Evolutionary conservation across 2,797 vertebrate species (phyloP).

Genomic region (Hippopotamyrus pictus): DNA sequence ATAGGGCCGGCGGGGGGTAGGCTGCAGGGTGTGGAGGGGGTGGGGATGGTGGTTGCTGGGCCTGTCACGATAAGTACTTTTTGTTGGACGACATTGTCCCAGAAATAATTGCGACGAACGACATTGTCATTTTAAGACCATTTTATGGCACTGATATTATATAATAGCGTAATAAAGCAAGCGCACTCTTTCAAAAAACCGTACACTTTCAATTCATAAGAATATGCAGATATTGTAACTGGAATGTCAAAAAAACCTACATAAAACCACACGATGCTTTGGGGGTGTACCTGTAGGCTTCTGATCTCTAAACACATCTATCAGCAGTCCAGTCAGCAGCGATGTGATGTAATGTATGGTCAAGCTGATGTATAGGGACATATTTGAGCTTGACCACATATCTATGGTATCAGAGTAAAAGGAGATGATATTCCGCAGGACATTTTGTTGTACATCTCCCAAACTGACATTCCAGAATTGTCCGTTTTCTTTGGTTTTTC

Average conservation of each 20-base stretch:
- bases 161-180: background rate
- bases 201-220: background rate
- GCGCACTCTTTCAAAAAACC: background rate
- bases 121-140: background rate
- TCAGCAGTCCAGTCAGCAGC: background rate
- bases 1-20: background rate
- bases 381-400: background rate
- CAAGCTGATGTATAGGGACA: background rate
- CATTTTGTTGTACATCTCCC: background rate
- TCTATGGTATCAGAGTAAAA: background rate
- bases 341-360: background rate
- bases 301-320: background rate
- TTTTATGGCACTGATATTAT: background rate
- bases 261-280: background rate
- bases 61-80: background rate
- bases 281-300: background rate
- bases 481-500: background rate
- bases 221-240: background rate
- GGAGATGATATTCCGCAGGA: background rate
- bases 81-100: background rate
- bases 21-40: background rate
- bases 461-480: no score
- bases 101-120: background rate
- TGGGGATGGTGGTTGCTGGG: background rate
- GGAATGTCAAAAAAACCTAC: background rate